Evolutionary conservation across 2,113 vertebrate species (phyloP), one percentile per base, ranked within the genome.

Genomic region (Syngnathoides biaculeatus): DNA sequence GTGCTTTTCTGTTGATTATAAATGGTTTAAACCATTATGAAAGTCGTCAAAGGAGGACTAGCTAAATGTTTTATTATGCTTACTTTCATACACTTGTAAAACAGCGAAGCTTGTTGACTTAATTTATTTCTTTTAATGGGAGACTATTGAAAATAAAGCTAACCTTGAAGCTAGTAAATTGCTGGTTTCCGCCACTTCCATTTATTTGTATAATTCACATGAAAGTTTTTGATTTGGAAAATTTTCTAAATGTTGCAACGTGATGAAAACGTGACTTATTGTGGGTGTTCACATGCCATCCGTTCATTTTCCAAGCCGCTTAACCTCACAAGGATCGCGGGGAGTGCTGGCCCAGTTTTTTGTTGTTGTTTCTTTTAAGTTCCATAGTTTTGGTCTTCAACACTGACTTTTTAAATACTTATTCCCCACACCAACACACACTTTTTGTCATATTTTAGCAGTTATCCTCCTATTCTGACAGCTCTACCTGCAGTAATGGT

Each of bases 401-500:
- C 50, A 77, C 57, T 59, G 72, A 80, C 70, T 77, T 74, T 73
- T 68, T 0, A 26, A 26, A 20, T 64, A 81, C 71, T 47, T 73
- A 48, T 83, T 79, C 83, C 69, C 80, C 70, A 64, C 72, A 76
- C 71, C 65, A 69, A 2, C 30, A 2, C 30, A 2, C 30, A 2
- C 30, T 5, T 35, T 35, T 35, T 35, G 2, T 35, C 5, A 13
- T 42, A 68, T 80, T 76, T 87, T 78, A 75, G 73, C 85, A 87
- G 85, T 86, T 81, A 79, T 74, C 74, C 81, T 81, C 77, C 78
- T 78, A 77, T 85, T 84, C 77, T 84, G 83, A 87, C 84, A 88
- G 81, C 79, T 87, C 80, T 88, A 90, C 88, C 86, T 87, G 88
- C 85, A 83, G 84, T 88, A 84, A 89, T 82, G 83, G 82, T 82